Evolutionary conservation across 2,113 vertebrate species (phyloP).

Genomic region (Phyllostomus discolor): DNA sequence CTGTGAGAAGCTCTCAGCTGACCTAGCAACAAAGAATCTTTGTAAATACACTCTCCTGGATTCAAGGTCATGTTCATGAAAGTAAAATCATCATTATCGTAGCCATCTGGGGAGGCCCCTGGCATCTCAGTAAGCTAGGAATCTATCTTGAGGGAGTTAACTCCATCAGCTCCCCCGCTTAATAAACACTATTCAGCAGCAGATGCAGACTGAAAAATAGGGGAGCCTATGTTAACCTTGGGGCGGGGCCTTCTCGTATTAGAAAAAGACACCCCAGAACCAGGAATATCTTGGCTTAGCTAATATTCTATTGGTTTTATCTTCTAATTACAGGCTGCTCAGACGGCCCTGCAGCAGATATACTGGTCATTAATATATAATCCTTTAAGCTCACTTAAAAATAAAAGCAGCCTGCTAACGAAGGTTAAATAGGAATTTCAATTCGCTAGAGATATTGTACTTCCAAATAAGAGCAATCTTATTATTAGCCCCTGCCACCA

Average conservation of each 20-base stretch:
- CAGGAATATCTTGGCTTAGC: not conserved
- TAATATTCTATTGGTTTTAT: not conserved
- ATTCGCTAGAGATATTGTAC: not conserved
- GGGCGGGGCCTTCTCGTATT: not conserved
- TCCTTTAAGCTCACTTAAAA: constrained; percentile 23
- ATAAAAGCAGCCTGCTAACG: not conserved
- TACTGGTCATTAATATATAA: not conserved
- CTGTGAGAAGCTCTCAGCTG: not conserved
- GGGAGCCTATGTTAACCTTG: not conserved
- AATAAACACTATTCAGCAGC: not conserved
- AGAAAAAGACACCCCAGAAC: not conserved
- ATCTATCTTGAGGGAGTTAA: not conserved
- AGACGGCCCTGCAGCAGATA: not conserved
- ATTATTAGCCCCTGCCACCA: not conserved
- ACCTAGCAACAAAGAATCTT: constrained; percentile 5
- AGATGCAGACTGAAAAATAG: not conserved
- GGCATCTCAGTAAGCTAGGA: not conserved
- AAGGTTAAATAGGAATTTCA: not conserved
- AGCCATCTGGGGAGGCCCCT: not conserved
- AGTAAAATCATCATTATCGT: constrained; percentile 26
- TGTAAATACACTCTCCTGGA: not conserved
- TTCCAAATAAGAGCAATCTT: constrained; percentile 18
- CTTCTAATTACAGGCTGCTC: not conserved
- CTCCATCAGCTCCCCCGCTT: not conserved
- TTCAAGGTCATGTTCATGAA: constrained; percentile 48